A percentile compares a stretch with the other conserved stretches of the same genome.
These are phyloP conservation scores for Diloba caeruleocephala DNA, from an alignment of 2,888 invertebrate species.

Conservation along the genomic window DNA sequence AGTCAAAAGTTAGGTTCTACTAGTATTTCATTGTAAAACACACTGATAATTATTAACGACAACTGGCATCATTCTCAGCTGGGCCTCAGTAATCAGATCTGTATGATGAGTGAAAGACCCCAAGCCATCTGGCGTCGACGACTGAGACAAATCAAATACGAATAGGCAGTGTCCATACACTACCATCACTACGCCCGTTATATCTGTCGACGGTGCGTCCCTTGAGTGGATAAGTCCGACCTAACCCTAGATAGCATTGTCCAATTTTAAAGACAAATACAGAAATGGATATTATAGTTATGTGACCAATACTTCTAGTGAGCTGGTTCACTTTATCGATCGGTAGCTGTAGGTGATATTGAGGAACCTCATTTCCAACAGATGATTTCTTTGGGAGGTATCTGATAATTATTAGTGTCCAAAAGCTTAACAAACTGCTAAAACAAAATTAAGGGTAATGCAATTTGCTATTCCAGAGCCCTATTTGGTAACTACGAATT, in stretches of 20 bases:
- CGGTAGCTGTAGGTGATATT: no score
- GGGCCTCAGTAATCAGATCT: conserved; percentile 49
- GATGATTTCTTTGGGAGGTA: no score
- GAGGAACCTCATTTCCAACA: no score
- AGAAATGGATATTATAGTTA: not conserved
- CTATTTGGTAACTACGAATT: no score
- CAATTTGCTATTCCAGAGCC: no score
- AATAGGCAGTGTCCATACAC: conserved; percentile 7
- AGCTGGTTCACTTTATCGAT: no score
- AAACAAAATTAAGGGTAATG: no score
- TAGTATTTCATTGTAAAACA: no score
- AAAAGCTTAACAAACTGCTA: no score
- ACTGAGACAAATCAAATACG: conserved; percentile 34
- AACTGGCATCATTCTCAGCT: conserved; percentile 37
- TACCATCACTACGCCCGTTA: not conserved
- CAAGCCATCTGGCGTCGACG: conserved; percentile 43
- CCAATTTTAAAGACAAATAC: not conserved
- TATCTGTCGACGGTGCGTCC: conserved; percentile 9
- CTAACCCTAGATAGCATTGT: not conserved
- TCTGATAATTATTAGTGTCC: no score
- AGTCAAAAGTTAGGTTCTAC: no score
- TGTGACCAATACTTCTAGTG: no score
- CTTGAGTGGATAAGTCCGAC: conserved; percentile 6
- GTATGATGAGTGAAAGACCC: conserved; percentile 34
- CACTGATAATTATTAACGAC: conserved; percentile 1